These are phyloP conservation scores for Acholoe squamosa DNA, from an alignment of 2,888 invertebrate species.

Conservation along the genomic window DNA sequence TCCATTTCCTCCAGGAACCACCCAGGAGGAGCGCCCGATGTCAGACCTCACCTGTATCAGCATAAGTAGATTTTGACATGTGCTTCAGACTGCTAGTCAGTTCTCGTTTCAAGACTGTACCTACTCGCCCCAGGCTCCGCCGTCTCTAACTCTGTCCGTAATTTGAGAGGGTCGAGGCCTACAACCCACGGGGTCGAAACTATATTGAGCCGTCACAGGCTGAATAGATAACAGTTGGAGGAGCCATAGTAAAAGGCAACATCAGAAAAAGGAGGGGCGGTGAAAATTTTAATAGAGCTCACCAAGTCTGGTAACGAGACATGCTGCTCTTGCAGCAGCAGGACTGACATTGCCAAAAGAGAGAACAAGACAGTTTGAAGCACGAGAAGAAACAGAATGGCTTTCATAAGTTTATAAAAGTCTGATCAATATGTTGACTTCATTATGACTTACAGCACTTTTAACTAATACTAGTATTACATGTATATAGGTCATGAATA, in stretches of 20 bases:
- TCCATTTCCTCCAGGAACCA: not conserved
- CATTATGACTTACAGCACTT: too few species aligned
- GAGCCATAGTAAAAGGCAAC: not conserved
- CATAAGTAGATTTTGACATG: constrained; percentile 30
- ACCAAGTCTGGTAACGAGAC: too few species aligned
- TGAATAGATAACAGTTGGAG: not conserved
- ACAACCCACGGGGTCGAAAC: not conserved
- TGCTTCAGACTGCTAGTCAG: not conserved
- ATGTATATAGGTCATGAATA: too few species aligned
- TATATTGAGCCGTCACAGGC: constrained; percentile 27
- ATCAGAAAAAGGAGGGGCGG: too few species aligned
- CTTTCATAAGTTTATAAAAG: too few species aligned
- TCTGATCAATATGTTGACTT: too few species aligned
- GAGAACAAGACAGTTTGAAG: not conserved
- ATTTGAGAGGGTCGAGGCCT: not conserved
- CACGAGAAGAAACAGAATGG: too few species aligned
- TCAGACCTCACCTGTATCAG: not conserved
- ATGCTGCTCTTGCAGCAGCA: too few species aligned
- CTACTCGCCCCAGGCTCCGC: not conserved
- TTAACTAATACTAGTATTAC: too few species aligned
- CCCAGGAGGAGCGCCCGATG: not conserved
- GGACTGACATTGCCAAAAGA: not conserved
- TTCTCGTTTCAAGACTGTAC: not conserved
- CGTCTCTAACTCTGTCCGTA: not conserved
- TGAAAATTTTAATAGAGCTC: too few species aligned